phyloP scores from a whole-genome alignment of 2,113 vertebrate genomes.

The Synodontis membranacea region DNA sequence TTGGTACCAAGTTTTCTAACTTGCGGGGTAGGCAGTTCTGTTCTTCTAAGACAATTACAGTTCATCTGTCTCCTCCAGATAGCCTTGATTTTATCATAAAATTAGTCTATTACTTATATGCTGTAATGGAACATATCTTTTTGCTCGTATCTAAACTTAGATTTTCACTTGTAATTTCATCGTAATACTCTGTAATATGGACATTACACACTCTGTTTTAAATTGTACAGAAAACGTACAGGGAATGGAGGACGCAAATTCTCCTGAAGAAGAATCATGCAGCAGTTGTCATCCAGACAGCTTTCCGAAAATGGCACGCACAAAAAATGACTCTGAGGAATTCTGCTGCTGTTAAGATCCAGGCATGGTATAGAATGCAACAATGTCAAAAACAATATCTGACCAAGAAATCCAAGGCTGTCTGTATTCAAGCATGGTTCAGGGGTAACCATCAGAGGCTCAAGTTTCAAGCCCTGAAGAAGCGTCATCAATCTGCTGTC shows the following conservation, averaged over 20 bases:
- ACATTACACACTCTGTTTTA: neutral
- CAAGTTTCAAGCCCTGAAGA: constrained; percentile 60
- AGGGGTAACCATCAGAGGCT: constrained; percentile 69
- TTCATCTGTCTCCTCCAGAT: neutral
- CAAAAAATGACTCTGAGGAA: constrained; percentile 57
- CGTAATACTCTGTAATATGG: no score
- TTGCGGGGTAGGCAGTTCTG: neutral
- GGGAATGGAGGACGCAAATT: constrained; percentile 73
- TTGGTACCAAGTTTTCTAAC: neutral
- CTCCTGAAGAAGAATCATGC: constrained; percentile 66
- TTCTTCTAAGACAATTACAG: neutral
- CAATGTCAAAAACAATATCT: constrained; percentile 58
- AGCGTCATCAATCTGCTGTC: constrained; percentile 67
- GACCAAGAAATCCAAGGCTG: constrained; percentile 57
- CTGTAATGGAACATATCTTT: neutral
- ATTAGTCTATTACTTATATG: neutral
- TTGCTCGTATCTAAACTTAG: neutral
- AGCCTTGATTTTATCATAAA: neutral
- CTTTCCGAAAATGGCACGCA: constrained; percentile 74
- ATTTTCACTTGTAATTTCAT: neutral
- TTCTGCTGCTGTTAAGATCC: constrained; percentile 77
- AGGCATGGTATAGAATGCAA: constrained; percentile 80
- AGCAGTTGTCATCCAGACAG: constrained; percentile 72
- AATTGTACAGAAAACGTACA: constrained; percentile 74
- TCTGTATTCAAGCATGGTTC: constrained; percentile 80